Conservation (phyloP, 2,888 invertebrate species). For the Sarcophaga rosellei region DNA sequence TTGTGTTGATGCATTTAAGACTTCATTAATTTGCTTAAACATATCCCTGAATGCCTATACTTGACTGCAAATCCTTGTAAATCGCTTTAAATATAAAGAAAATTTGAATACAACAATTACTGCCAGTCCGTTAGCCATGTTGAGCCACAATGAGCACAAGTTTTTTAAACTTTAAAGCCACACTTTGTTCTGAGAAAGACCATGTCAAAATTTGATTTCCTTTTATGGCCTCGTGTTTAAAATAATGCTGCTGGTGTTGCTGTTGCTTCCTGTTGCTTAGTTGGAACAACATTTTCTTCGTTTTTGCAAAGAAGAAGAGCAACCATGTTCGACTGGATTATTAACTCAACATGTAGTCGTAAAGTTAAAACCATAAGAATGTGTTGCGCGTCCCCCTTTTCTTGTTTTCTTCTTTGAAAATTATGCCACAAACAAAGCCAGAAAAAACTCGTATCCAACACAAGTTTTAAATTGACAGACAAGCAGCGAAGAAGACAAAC, state of each 20-base stretch:
- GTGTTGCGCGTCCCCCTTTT: not conserved
- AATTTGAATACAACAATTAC: too few relatives aligned
- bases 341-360: constrained; percentile 62
- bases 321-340: constrained; percentile 49
- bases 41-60: too few relatives aligned
- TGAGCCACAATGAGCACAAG: too few relatives aligned
- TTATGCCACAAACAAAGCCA: constrained; percentile 38
- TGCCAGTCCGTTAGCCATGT: too few relatives aligned
- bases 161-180: too few relatives aligned
- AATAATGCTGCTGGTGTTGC: too few relatives aligned
- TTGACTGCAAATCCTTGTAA: too few relatives aligned
- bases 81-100: too few relatives aligned
- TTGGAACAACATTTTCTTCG: not conserved
- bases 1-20: too few relatives aligned
- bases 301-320: constrained; percentile 4
- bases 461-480: not conserved
- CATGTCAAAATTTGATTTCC: constrained; percentile 50
- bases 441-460: constrained; percentile 14
- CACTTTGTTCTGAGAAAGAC: not conserved
- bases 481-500: constrained; percentile 17
- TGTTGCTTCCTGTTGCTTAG: constrained; percentile 54
- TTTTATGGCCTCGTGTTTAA: constrained; percentile 6
- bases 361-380: constrained; percentile 29
- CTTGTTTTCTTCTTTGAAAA: constrained; percentile 1
- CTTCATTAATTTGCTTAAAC: too few relatives aligned